Evolutionary conservation across 2,113 vertebrate species (phyloP), one percentile per base, ranked within the genome.

Genomic region (Rousettus leschenaultii): DNA sequence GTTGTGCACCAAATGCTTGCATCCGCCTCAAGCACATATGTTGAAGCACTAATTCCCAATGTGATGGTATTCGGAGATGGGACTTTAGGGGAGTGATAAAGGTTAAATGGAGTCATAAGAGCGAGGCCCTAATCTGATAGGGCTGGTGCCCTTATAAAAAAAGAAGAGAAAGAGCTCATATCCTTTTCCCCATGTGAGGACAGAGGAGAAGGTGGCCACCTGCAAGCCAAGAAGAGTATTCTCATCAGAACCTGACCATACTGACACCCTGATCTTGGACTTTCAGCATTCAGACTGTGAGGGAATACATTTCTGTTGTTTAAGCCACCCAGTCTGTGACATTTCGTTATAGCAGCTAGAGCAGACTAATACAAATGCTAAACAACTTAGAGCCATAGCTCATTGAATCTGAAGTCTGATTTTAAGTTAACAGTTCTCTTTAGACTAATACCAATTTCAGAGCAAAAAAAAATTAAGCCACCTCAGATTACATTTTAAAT

Each of bases 341-440:
- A 53, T 66, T 80, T 84, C 80, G 19, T 75, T 92, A 66, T 55
- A 63, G 86, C 66, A 86, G 74, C 18, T 45, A 43, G 33, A 71
- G 28, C 9, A 35, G 53, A 82, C 53, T 66, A 82, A 82, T 43
- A 88, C 16, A 91, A 91, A 93, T 26, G 79, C 26, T 93, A 70
- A 74, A 26, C 24, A 74, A 90, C 28, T 93, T 79, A 16, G 4
- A 75, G 63, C 12, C 59, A 80, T 7, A 51, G 74, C 22, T 83
- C 68, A 94, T 68, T 35, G 89, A 95, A 92, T 75, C 59, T 55
- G 63, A 88, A 87, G 68, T 89, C 66, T n/a, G 40, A 91, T 70
- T 95, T 95, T 51, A 88, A 91, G 55, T 48, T 51, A 80, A 90
- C 3, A n/a, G 59, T 94, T 87, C 45, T 94, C 73, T 82, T 77